phyloP scores from a whole-genome alignment of 2,888 invertebrate species.

The Hartigia nigra region DNA sequence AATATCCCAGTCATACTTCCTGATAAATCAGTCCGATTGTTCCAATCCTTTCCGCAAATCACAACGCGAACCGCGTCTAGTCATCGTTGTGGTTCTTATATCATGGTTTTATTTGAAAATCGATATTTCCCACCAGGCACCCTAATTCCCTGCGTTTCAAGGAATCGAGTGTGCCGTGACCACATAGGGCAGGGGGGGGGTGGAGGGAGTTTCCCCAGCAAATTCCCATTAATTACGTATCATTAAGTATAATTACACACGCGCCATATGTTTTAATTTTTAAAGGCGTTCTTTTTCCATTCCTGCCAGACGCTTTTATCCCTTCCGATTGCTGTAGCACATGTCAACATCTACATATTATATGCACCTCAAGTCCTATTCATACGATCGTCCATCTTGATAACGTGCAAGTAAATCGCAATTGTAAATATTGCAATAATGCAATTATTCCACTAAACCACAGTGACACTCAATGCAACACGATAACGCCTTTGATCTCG shows the following conservation, averaged over 20 bases:
- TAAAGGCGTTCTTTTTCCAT: conserved; percentile 25
- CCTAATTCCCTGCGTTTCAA: conserved; percentile 3
- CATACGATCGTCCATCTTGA: neutral
- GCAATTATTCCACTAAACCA: neutral
- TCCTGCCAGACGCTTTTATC: neutral
- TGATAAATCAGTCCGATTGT: neutral
- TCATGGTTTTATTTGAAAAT: neutral
- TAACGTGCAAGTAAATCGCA: neutral
- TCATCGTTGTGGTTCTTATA: neutral
- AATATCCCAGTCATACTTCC: neutral
- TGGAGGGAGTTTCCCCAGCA: too few species aligned
- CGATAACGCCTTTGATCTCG: neutral
- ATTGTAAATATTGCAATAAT: neutral
- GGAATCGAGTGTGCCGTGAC: conserved; percentile 1
- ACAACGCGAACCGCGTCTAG: neutral
- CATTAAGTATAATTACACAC: conserved; percentile 48
- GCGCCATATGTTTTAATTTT: conserved; percentile 41
- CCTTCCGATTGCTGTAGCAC: neutral
- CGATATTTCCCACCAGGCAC: neutral
- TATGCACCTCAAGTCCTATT: neutral
- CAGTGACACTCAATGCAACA: neutral
- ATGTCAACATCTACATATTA: neutral
- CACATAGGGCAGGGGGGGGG: neutral
- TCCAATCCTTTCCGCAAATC: neutral
- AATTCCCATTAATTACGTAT: conserved; percentile 47